phyloP scores from a whole-genome alignment of 2,888 invertebrate species.

The Hybos culiciformis region DNA sequence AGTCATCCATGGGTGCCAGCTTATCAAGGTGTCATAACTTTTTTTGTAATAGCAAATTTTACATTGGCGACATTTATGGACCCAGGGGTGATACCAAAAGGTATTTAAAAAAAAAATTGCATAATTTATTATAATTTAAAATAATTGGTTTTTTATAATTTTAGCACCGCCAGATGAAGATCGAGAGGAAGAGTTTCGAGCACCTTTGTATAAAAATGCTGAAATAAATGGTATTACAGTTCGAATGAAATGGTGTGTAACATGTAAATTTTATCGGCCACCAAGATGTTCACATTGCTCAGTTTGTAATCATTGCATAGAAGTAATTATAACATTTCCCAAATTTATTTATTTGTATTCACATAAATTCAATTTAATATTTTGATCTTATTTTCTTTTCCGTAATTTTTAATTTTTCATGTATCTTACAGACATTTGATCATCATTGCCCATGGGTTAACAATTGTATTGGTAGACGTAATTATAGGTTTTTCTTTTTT shows the following conservation, averaged over 20 bases:
- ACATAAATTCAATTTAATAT: not conserved
- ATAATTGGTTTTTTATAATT: not conserved
- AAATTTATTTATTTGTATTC: not conserved
- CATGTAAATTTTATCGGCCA: conserved; percentile 98
- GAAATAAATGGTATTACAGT: conserved; percentile 98
- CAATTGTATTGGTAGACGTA: conserved; percentile 92
- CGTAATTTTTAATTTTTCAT: conserved; percentile 11
- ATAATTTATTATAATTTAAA: not conserved
- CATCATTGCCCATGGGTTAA: conserved; percentile 99
- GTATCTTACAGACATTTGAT: conserved; percentile 84
- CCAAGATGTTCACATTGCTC: conserved; percentile 98
- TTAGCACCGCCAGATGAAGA: conserved; percentile 92
- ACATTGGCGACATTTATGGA: conserved; percentile 99
- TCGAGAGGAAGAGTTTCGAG: conserved; percentile 91
- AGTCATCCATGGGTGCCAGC: conserved; percentile 81
- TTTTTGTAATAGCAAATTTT: conserved; percentile 97
- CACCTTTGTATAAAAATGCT: conserved; percentile 91
- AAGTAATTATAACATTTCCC: conserved; percentile 43
- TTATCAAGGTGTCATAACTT: conserved; percentile 85
- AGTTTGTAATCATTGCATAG: conserved; percentile 97
- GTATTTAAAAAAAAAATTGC: conserved; percentile 38
- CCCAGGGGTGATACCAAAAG: conserved; percentile 96
- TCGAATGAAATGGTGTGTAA: conserved; percentile 99
- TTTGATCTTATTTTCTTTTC: conserved; percentile 4
- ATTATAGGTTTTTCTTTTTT: conserved; percentile 98